phyloP scores from a whole-genome alignment of 2,113 vertebrate genomes.

The Prolemur simus region DNA sequence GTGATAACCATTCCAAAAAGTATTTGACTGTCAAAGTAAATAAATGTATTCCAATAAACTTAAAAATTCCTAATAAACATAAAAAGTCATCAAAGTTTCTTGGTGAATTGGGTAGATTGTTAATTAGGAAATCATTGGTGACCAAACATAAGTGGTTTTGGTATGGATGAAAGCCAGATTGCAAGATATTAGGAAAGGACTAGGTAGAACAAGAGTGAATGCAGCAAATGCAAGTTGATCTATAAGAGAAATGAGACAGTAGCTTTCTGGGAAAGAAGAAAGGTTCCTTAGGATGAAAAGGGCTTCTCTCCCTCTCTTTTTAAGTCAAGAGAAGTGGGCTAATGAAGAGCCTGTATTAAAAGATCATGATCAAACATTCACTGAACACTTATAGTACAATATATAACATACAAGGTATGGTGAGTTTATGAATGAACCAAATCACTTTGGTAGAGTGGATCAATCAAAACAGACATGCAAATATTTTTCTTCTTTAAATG shows the following conservation, averaged over 20 bases:
- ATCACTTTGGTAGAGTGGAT: neutral
- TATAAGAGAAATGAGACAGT: neutral
- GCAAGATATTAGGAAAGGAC: neutral
- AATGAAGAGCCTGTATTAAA: neutral
- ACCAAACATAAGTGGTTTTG: neutral
- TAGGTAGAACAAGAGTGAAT: neutral
- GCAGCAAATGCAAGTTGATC: neutral
- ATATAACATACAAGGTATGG: neutral
- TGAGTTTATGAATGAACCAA: neutral
- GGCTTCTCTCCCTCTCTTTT: neutral
- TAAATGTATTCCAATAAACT: neutral
- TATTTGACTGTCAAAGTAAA: neutral
- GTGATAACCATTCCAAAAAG: neutral
- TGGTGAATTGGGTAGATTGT: neutral
- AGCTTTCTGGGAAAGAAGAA: neutral
- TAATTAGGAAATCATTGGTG: neutral
- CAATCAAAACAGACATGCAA: neutral
- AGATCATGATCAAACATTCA: neutral
- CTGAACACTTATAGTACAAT: neutral
- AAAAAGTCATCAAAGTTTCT: neutral
- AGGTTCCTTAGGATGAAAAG: neutral
- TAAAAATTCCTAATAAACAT: constrained; percentile 34
- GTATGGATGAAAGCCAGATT: neutral
- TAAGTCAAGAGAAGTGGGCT: neutral
- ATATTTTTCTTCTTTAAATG: neutral